phyloP scores from a whole-genome alignment of 2,888 invertebrate genomes.

The Lasioglossum calceatum region DNA sequence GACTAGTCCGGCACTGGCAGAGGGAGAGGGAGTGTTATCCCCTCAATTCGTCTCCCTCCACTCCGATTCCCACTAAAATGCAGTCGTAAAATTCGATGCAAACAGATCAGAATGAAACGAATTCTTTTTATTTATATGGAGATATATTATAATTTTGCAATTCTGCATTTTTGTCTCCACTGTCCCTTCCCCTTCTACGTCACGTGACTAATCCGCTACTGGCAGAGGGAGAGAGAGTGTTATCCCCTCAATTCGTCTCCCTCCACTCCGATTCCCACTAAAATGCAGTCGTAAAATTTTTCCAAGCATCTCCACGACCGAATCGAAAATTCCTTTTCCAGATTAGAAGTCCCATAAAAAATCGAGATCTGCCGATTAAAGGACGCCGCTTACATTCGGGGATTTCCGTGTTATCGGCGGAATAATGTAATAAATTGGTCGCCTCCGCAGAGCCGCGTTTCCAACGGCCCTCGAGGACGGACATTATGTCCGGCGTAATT shows the following conservation, averaged over 20 bases:
- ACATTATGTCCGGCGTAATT: background rate
- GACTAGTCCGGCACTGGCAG: too few species aligned
- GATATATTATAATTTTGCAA: too few species aligned
- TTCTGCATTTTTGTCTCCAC: too few species aligned
- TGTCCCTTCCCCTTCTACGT: too few species aligned
- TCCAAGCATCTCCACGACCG: background rate
- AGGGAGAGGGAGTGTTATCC: too few species aligned
- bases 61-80: background rate
- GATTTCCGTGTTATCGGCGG: constrained; percentile 9
- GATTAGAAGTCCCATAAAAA: background rate
- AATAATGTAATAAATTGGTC: background rate
- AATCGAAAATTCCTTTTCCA: background rate
- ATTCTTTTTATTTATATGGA: too few species aligned
- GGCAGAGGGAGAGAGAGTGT: too few species aligned
- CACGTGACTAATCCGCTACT: too few species aligned
- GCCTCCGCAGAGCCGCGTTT: background rate
- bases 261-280: background rate
- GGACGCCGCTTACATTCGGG: background rate
- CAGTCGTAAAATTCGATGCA: background rate
- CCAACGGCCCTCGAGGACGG: background rate
- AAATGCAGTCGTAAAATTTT: background rate
- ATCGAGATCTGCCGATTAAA: background rate
- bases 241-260: too few species aligned
- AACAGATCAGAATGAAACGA: too few species aligned
- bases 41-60: too few species aligned